A percentile compares a stretch with the other conserved stretches of the same genome.
Conservation (phyloP, 92 coral and sea anemone genomes). For the Phenganax subtilis region DNA sequence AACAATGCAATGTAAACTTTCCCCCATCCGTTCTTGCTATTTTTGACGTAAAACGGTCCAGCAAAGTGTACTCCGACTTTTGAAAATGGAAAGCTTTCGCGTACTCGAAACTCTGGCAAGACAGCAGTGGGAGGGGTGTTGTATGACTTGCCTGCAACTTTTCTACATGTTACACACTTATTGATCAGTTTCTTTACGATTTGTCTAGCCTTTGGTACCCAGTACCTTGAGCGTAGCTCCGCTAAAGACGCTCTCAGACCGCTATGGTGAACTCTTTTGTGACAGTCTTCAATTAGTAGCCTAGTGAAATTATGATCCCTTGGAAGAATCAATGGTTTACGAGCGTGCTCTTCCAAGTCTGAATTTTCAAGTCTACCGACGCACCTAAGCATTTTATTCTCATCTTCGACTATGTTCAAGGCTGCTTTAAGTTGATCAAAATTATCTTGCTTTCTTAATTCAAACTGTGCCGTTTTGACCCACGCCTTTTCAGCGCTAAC, state of each 20-base stretch:
- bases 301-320: not conserved
- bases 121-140: constrained; percentile 26
- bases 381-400: constrained; percentile 9
- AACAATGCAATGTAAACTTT: constrained; percentile 27
- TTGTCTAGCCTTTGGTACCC: constrained; percentile 27
- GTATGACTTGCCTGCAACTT: constrained; percentile 21
- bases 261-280: constrained; percentile 13
- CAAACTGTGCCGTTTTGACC: constrained; percentile 37
- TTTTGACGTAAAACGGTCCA: constrained; percentile 1
- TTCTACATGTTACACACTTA: constrained; percentile 13
- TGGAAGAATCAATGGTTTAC: constrained; percentile 17
- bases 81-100: constrained; percentile 18
- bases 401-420: constrained; percentile 32
- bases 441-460: constrained; percentile 33
- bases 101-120: constrained; percentile 39
- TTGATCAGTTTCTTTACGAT: constrained; percentile 11
- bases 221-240: too few relatives aligned
- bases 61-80: constrained; percentile 29
- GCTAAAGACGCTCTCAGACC: constrained; percentile 29
- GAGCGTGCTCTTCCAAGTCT: not conserved
- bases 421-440: constrained; percentile 40
- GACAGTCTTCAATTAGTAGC: constrained; percentile 21
- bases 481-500: constrained; percentile 41
- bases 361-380: constrained; percentile 24
- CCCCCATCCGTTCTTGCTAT: not conserved